phyloP scores from a whole-genome alignment of 2,888 invertebrate genomes.

The Embidobia sp. region DNA sequence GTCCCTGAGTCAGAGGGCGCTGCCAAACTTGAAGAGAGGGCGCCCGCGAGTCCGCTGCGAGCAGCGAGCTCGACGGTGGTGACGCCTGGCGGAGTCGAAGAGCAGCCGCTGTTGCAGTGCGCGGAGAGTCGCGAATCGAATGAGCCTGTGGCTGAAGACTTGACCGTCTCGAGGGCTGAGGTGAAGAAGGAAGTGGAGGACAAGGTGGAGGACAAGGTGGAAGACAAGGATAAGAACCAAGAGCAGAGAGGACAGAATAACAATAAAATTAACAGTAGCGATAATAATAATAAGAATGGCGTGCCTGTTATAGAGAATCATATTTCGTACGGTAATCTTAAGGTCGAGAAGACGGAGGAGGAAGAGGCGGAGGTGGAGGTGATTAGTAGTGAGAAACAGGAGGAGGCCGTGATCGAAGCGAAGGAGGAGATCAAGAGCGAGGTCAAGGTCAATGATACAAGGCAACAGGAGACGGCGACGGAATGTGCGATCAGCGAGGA shows the following conservation, averaged over 20 bases:
- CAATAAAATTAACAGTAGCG: conserved; percentile 61
- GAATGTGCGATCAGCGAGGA: neutral
- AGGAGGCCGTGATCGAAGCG: conserved; percentile 6
- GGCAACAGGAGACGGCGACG: conserved; percentile 62
- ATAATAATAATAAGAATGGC: conserved; percentile 73
- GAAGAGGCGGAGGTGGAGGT: conserved; percentile 18
- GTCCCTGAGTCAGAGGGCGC: conserved; percentile 37
- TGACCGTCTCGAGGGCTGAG: conserved; percentile 66
- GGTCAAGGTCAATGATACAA: conserved; percentile 68
- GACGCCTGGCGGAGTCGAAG: conserved; percentile 70
- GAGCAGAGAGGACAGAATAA: conserved; percentile 74
- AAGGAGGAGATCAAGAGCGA: conserved; percentile 56
- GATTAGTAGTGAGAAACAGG: conserved; percentile 13
- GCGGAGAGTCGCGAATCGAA: conserved; percentile 65
- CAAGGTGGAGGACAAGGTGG: conserved; percentile 64
- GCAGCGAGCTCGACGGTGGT: conserved; percentile 70
- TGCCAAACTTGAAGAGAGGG: conserved; percentile 25
- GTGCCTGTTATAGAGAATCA: conserved; percentile 79
- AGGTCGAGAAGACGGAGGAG: conserved; percentile 66
- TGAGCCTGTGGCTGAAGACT: neutral
- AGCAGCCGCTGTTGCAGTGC: conserved; percentile 74
- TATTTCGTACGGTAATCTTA: conserved; percentile 73
- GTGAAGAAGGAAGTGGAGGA: conserved; percentile 65
- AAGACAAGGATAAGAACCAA: conserved; percentile 70
- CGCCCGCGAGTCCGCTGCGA: conserved; percentile 67